A percentile compares a stretch with the other conserved stretches of the same genome.
phyloP scores from a whole-genome alignment of 1,140 invertebrate species.

The Drosophila arizonae region DNA sequence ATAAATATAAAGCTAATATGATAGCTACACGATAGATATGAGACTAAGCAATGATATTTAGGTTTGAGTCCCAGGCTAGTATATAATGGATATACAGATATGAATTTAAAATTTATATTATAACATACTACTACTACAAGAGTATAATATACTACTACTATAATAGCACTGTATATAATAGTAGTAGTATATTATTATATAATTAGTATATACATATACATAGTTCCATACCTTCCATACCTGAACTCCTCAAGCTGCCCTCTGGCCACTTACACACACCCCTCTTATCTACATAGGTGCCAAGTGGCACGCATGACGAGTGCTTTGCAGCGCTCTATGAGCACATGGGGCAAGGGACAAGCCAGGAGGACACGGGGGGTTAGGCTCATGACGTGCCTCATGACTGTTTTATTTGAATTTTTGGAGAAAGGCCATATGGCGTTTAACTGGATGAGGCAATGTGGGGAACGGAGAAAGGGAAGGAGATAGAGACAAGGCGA shows the following conservation, averaged over 20 bases:
- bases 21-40: no score
- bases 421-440: constrained; percentile 72
- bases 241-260: constrained; percentile 6
- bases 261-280: constrained; percentile 21
- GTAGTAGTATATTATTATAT: no score
- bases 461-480: background rate
- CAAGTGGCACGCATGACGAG: constrained; percentile 76
- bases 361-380: background rate
- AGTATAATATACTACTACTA: no score
- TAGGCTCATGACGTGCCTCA: constrained; percentile 43
- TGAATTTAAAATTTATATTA: no score
- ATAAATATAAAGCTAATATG: no score
- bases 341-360: background rate
- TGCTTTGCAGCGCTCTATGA: constrained; percentile 51
- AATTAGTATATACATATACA: no score
- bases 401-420: constrained; percentile 77
- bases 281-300: constrained; percentile 63
- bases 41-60: no score
- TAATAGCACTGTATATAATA: no score
- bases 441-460: constrained; percentile 30
- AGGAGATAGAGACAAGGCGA: background rate
- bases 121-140: no score
- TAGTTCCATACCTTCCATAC: no score
- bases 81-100: no score
- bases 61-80: no score